Conservation (phyloP, 2,888 invertebrate genomes). For the Harpagoxenus sublaevis region DNA sequence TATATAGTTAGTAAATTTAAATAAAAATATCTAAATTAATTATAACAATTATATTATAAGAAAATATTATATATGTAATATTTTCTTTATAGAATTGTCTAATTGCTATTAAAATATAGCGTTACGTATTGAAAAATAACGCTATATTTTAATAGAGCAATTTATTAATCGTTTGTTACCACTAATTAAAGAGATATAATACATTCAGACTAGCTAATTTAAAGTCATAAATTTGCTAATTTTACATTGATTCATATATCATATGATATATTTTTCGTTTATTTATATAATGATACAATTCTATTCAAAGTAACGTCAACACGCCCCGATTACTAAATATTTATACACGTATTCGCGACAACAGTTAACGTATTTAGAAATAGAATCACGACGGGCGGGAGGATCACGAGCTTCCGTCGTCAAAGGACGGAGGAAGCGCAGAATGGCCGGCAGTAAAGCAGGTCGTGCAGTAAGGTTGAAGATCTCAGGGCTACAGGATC, state of each 20-base stretch:
- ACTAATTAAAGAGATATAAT: background rate
- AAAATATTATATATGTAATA: background rate
- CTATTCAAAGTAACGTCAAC: conserved; percentile 3
- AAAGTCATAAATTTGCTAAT: background rate
- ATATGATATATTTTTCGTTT: background rate
- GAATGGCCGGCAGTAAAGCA: conserved; percentile 45
- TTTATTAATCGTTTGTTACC: background rate
- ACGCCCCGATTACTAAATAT: conserved; percentile 21
- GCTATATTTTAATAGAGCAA: background rate
- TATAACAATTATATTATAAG: background rate
- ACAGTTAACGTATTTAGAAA: conserved; percentile 22
- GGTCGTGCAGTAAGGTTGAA: conserved; percentile 45
- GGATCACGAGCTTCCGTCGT: conserved; percentile 42
- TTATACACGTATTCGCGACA: conserved; percentile 14
- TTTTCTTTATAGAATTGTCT: background rate
- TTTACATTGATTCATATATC: background rate
- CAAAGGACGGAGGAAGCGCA: conserved; percentile 45
- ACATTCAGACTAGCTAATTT: background rate
- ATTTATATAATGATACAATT: background rate
- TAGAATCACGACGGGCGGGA: conserved; percentile 19
- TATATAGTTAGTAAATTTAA: background rate
- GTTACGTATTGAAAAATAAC: background rate
- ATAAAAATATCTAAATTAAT: background rate
- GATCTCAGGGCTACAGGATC: conserved; percentile 56
- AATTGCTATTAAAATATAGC: background rate